Evolutionary conservation across 2,888 invertebrate genomes (phyloP), one percentile per base, ranked within the genome.

Genomic region (Coecobrya sp.): DNA sequence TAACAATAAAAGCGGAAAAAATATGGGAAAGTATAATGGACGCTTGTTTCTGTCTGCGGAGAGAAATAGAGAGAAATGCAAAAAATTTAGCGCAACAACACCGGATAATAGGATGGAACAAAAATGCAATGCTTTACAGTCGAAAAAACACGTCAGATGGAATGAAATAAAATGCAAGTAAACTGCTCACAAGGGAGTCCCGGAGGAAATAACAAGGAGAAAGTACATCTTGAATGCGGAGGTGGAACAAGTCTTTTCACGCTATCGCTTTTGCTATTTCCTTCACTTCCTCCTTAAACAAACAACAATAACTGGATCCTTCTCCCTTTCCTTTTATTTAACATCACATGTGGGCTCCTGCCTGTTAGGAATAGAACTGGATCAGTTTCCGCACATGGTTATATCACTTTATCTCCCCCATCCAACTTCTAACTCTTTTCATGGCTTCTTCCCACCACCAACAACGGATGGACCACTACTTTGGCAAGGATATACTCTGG

Each of bases 181-280:
- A 65, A 65, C 27, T 65, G 65, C 65, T 65, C 27, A 65, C 65
- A 65, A 25, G 65, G 27, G 27, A 65, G 25, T 27, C 65, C 65
- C 65, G 13, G 65, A 65, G 65, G 27, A 65, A 65, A 25, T 5
- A 8, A 25, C 10, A 65, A 16, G 27, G 65, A n/a, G 27, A 65
- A 65, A 13, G 1, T 59, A 59, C 19, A 27, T 27, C 7, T 65
- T 1, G 25, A 4, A 13, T 49, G 16, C 5, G 3, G 49, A 49
- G 19, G n/a, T 22, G n/a, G 59, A 13, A 19, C 2, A 59, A 19
- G 19, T 19, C 5, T 59, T 19, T 59, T 19, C 16, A 19, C 19
- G 59, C 7, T 59, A 19, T 16, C 2, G 16, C 16, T 5, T 59
- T 59, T 7, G 19, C 59, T 19, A 59, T 59, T 19, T 59, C 22